These are phyloP conservation scores for Serrognathus titanus DNA, from an alignment of 2,888 invertebrate genomes.

Conservation along the genomic window DNA sequence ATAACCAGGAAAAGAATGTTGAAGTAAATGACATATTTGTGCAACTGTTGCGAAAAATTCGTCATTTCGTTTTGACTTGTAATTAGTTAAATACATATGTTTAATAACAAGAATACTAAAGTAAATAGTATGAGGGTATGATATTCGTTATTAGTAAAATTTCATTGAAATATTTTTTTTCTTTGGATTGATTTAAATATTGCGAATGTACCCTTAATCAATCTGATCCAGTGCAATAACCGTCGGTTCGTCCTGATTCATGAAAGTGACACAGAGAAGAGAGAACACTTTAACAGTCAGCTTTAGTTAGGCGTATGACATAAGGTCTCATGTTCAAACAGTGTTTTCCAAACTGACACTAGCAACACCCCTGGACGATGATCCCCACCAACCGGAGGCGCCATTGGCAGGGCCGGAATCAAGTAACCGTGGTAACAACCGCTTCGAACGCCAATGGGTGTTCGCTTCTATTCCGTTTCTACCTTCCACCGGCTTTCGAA, in stretches of 20 bases:
- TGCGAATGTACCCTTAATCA: constrained; percentile 3
- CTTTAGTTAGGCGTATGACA: constrained; percentile 46
- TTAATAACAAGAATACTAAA: no score
- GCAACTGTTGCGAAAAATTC: no score
- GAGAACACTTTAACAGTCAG: constrained; percentile 48
- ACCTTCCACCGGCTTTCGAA: constrained; percentile 26
- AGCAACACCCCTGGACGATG: constrained; percentile 32
- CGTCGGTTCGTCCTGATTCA: constrained; percentile 15
- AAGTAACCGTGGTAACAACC: constrained; percentile 48
- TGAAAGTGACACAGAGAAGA: constrained; percentile 34
- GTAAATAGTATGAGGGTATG: no score
- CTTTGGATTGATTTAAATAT: no score
- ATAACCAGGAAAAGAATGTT: no score
- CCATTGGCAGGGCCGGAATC: constrained; percentile 41
- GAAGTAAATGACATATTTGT: no score
- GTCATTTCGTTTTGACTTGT: no score
- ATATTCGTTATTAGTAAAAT: no score
- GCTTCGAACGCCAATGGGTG: constrained; percentile 42
- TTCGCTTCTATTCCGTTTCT: constrained; percentile 27
- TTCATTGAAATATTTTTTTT: constrained; percentile 1
- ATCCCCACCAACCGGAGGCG: constrained; percentile 32
- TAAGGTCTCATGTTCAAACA: constrained; percentile 38
- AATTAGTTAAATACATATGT: no score
- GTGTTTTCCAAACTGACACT: constrained; percentile 39
- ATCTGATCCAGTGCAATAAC: constrained; percentile 15